Evolutionary conservation across 2,797 vertebrate species (phyloP), one percentile per base, ranked within the genome.

Genomic region (Somateria mollissima): DNA sequence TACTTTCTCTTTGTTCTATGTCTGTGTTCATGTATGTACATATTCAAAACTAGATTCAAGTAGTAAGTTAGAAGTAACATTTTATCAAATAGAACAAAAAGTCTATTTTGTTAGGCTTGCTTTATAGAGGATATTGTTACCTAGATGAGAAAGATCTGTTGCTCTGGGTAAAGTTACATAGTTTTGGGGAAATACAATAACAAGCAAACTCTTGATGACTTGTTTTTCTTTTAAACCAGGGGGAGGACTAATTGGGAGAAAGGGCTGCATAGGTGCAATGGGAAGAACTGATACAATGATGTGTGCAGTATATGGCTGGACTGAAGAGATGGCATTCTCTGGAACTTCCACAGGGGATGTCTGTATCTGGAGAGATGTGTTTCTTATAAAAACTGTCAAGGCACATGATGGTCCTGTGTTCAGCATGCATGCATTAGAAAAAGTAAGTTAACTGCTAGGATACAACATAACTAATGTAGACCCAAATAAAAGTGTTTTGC

Each of bases 331-430:
- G 99, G 98, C 98, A 1, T 99, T 99, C 95, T 99, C 99, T 36
- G 99, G 99, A 84, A 99, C 99, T 18, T 99, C 99, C 94, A 98
- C 98, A 0, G 99, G 99, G 84, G 99, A 99, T 93, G 99, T 99
- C 96, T 99, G 98, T 97, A 99, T 99, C 95, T 99, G 99, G 99
- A 99, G 99, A 96, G 99, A 99, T 95, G 97, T 99, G 97, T 99
- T 99, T 97, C 98, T 99, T 89, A 98, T 99, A 96, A 99, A 99
- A 97, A 99, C 99, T 58, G 98, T 99, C 90, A 99, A 99, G 97
- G 99, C 99, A 56, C 99, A 99, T 13, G 99, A 99, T 66, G 99
- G 99, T 37, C 99, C 99, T 30, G 99, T 99, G 90, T 99, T 99
- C 97, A 99, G 99, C 94, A 99, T 99, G 99, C 99, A 99, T 37